Evolutionary conservation across 2,797 vertebrate genomes (phyloP), one percentile per base, ranked within the genome.

Genomic region (Megalops cyprinoides): DNA sequence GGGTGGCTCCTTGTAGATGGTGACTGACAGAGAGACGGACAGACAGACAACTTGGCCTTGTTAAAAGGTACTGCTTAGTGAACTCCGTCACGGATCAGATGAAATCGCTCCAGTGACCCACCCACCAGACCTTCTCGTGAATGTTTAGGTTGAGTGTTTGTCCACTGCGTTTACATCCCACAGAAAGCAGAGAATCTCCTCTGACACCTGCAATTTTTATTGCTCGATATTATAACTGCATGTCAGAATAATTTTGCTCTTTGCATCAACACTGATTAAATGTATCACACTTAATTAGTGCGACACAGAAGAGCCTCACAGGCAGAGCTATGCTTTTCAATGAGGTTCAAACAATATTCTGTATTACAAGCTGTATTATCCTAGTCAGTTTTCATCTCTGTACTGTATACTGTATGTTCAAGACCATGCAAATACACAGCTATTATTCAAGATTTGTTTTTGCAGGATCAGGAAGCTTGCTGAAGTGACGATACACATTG

Each of bases 271-370:
- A 73, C 86, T 87, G 84, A 87, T 87, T 87, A 87, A 83, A 85
- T 79, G 81, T 80, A 87, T 87, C 84, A 82, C 81, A 82, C 84
- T 84, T 87, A 85, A 87, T 87, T 87, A 85, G 58, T 65, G 79
- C 71, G 71, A 58, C 81, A 84, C 84, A 83, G 73, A 77, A 67
- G 80, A 82, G 65, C 58, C 74, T 65, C 78, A 8, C 42, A 56
- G 58, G 55, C 56, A 60, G 42, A 28, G 28, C 39, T 39, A 10
- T 12, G 20, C 23, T 49, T 56, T 60, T 76, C 79, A 56, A 4
- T 18, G 28, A 5, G n/a, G 76, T 18, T 28, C 58, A 60, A 62
- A 37, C 46, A 44, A 42, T 6, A 56, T 42, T 25, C 55, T 10
- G 53, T 4, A 25, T 1, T 58, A 31, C 34, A 23, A 49, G 73